These are phyloP conservation scores for Sipha flava DNA, from an alignment of 1,140 invertebrate species.

Conservation along the genomic window DNA sequence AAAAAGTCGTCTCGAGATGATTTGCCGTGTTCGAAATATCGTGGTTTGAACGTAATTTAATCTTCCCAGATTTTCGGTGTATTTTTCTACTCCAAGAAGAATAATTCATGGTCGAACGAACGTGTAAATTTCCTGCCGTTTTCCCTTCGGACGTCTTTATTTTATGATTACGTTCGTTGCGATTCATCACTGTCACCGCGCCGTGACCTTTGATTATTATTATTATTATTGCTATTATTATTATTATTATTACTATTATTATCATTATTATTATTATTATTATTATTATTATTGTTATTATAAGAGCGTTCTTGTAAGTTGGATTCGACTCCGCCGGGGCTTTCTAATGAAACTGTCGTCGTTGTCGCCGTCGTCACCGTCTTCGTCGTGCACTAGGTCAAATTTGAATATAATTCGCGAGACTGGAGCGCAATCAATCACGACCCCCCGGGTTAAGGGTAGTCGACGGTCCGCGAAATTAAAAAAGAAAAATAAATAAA, in stretches of 20 bases:
- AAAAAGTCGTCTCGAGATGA: neutral
- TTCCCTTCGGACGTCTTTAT: neutral
- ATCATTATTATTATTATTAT: neutral
- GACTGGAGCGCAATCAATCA: constrained; percentile 18
- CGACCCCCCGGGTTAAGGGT: constrained; percentile 13
- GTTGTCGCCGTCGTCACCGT: neutral
- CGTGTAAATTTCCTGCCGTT: neutral
- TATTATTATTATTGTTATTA: constrained; percentile 1
- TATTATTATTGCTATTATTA: neutral
- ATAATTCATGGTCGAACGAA: neutral
- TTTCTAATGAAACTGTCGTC: constrained; percentile 20
- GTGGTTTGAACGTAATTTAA: neutral
- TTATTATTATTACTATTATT: constrained; percentile 3
- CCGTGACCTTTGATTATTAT: neutral
- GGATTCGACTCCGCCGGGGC: neutral
- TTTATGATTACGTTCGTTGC: neutral
- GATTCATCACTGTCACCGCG: constrained; percentile 3
- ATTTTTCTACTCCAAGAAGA: neutral
- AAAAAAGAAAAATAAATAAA: neutral
- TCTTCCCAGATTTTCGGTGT: neutral
- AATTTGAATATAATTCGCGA: constrained; percentile 26
- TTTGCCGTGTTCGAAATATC: neutral
- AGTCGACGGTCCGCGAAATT: constrained; percentile 31
- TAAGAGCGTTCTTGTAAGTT: neutral
- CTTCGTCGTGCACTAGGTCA: neutral